Conservation (phyloP, 2,797 vertebrate species). For the Arnoldichthys spilopterus region DNA sequence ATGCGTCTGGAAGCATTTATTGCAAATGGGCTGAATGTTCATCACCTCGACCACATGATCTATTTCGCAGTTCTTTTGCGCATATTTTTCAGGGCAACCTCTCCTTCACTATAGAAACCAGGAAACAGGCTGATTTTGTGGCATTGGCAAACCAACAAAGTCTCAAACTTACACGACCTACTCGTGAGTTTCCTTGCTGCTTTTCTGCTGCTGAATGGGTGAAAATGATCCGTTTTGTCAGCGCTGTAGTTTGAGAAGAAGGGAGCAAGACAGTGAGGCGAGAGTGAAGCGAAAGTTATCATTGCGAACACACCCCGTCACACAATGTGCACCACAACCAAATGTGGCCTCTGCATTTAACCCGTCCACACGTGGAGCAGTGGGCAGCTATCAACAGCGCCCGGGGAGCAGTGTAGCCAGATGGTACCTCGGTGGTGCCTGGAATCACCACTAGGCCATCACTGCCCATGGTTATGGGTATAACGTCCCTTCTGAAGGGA, state of each 20-base stretch:
- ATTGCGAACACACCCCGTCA: too few species aligned
- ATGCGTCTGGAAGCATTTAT: constrained; percentile 51
- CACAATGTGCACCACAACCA: too few species aligned
- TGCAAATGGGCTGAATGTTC: constrained; percentile 54
- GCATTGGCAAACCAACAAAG: constrained; percentile 3
- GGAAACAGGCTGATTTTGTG: constrained; percentile 45
- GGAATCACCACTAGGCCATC: too few species aligned
- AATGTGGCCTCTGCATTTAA: too few species aligned
- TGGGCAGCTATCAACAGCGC: too few species aligned
- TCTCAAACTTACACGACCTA: not conserved
- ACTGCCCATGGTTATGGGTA: too few species aligned
- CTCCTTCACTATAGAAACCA: constrained; percentile 56
- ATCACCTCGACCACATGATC: constrained; percentile 61
- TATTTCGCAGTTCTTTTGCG: constrained; percentile 55
- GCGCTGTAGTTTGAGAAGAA: not conserved
- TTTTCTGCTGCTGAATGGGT: not conserved
- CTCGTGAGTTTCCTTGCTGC: not conserved
- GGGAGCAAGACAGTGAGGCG: not conserved
- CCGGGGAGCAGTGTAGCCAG: too few species aligned
- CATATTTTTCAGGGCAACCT: constrained; percentile 57
- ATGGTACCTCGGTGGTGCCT: too few species aligned
- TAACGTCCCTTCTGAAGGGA: too few species aligned
- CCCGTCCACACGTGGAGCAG: too few species aligned
- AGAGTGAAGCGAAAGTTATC: too few species aligned
- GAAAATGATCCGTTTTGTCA: not conserved